Base-by-base conservation (phyloP, 64 coral and sea anemone species). In the Montipora foliosa region DNA sequence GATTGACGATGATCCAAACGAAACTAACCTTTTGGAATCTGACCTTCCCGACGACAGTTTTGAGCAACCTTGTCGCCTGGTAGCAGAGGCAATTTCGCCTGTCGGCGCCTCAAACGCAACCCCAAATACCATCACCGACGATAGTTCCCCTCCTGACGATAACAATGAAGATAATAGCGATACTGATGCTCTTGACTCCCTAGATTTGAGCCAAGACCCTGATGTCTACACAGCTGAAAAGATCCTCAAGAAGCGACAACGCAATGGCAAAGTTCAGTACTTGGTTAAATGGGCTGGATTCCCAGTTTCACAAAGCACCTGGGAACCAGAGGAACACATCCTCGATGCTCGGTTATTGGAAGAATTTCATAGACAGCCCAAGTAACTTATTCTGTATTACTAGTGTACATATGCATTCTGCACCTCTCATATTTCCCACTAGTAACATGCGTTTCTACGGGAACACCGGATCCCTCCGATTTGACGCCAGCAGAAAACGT, bases 241-340 rank as follows among this genome's bases (percentile, higher is more conserved):
- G 13, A 74, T 92, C 4, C 80, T 92, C 68, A 85, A 92, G 10
- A 45, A 20, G 9, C 50, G 79, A 3, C 11, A 19, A 75, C 47
- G 74, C 19, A 13, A 75, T n/a, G 90, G 90, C 4, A 46, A 46
- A 5, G 7, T 74, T 1, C 47, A 92, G 4, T 92, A 85, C 12
- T 58, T 85, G 44, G 80, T 92, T 20, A 74, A 77, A 64, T 92
- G 90, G 90, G 68, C 47, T 11, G 24, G 24, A 45, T 92, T 58
- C 14, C 89, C 77, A 21, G 17, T 14, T 0, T 45, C 49, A 6
- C 21, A 92, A 45, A 58, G 50, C 25, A 84, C 80, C 5, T 92
- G 90, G 90, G 90, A 92, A 47, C 80, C 90, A 0, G 79, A 92
- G 47, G 90, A 85, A 48, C 52, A 92, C 8, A 77, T 92, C 5